Evolutionary conservation across 2,113 vertebrate species (phyloP).

Genomic region (Rhabdornis inornatus): DNA sequence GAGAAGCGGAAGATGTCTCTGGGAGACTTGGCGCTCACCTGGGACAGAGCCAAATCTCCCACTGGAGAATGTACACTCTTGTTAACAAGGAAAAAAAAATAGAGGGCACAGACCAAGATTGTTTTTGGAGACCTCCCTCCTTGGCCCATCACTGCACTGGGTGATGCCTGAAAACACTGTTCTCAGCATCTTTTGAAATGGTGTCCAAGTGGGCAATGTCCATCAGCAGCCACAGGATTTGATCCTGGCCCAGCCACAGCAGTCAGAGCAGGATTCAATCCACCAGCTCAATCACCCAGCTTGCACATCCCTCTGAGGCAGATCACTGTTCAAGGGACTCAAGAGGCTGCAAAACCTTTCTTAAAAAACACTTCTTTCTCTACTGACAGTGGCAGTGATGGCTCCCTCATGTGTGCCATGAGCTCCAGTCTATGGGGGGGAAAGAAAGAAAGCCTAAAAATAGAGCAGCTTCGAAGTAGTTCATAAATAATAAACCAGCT

Average conservation of each 20-base stretch:
- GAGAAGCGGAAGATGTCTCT: rapidly evolving
- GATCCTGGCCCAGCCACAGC: not conserved
- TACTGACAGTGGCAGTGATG: not conserved
- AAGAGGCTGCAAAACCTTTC: not conserved
- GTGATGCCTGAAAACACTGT: not conserved
- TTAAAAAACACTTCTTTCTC: not conserved
- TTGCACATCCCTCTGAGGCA: not conserved
- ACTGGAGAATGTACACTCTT: not conserved
- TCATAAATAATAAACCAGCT: constrained; percentile 48
- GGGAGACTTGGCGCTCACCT: not conserved
- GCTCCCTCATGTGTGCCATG: not conserved
- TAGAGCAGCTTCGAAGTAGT: not conserved
- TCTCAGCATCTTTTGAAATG: not conserved
- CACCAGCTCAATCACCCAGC: not conserved
- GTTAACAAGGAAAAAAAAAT: not conserved
- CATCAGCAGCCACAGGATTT: not conserved
- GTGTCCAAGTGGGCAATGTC: not conserved
- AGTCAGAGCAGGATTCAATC: not conserved
- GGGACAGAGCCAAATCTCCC: rapidly evolving
- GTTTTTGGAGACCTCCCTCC: not conserved
- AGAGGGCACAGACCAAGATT: not conserved
- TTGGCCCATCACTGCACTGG: rapidly evolving
- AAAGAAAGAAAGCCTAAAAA: constrained; percentile 33
- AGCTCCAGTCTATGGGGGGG: not conserved
- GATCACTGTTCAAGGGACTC: not conserved